Conservation (phyloP, 2,888 invertebrate species). For the Ochropacha duplaris region DNA sequence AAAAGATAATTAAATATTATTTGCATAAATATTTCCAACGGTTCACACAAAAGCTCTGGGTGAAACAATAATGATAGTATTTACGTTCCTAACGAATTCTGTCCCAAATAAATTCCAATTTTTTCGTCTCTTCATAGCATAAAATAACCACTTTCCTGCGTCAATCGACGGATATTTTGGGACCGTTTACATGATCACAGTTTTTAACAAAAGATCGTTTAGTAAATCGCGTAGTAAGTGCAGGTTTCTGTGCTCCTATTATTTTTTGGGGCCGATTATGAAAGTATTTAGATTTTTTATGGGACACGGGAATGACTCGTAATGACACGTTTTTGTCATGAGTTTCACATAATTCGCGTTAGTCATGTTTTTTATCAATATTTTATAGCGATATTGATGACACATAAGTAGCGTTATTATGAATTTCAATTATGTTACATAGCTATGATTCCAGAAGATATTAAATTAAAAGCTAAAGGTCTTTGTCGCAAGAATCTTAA, state of each 20-base stretch:
- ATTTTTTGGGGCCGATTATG: conserved; percentile 25
- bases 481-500: too few species aligned
- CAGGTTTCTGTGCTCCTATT: conserved; percentile 39
- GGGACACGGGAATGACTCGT: not conserved
- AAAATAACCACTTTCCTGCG: conserved; percentile 58
- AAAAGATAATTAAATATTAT: conserved; percentile 39
- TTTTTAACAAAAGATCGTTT: conserved; percentile 55
- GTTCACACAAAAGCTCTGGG: conserved; percentile 10
- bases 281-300: conserved; percentile 15
- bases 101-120: conserved; percentile 39
- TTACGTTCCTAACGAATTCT: conserved; percentile 34
- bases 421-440: conserved; percentile 16
- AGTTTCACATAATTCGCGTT: not conserved
- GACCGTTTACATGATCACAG: conserved; percentile 60
- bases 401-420: conserved; percentile 14
- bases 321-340: not conserved
- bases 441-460: not conserved
- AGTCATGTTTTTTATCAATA: conserved; percentile 7
- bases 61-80: conserved; percentile 39
- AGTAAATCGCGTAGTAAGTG: conserved; percentile 49
- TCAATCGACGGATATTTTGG: conserved; percentile 52
- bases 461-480: not conserved
- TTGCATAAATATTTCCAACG: conserved; percentile 35
- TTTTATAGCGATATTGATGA: conserved; percentile 10
- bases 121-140: conserved; percentile 22